These are phyloP conservation scores for Teleiodes luculella DNA, from an alignment of 2,888 invertebrate genomes.

Conservation along the genomic window DNA sequence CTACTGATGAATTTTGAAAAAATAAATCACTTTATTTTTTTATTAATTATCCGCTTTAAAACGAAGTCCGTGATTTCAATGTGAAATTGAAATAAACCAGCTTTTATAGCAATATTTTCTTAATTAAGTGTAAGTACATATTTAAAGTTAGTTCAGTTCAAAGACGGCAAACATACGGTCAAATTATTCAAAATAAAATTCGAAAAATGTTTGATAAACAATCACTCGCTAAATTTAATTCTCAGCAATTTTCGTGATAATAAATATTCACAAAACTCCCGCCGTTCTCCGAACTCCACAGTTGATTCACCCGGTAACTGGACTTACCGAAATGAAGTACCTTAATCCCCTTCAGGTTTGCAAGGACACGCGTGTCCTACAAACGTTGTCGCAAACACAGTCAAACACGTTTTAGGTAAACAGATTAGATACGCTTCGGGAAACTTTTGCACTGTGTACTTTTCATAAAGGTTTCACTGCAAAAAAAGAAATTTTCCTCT, in stretches of 20 bases:
- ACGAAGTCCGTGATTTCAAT: not conserved
- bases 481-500: too few relatives aligned
- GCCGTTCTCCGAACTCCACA: too few relatives aligned
- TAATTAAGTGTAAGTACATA: not conserved
- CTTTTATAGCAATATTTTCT: not conserved
- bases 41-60: not conserved
- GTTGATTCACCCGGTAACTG: not conserved
- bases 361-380: not conserved
- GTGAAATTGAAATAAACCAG: not conserved
- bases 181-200: too few relatives aligned
- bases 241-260: too few relatives aligned
- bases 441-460: not conserved
- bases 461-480: not conserved
- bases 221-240: too few relatives aligned
- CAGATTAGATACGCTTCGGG: not conserved
- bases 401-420: not conserved
- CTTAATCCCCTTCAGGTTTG: not conserved
- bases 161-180: too few relatives aligned
- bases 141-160: too few relatives aligned
- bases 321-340: not conserved
- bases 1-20: too few relatives aligned
- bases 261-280: too few relatives aligned
- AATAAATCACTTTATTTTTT: too few relatives aligned
- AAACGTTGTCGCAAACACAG: not conserved
- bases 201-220: too few relatives aligned